Evolutionary conservation across 2,113 vertebrate genomes (phyloP), one percentile per base, ranked within the genome.

Genomic region (Chamaetylas fuelleborni): DNA sequence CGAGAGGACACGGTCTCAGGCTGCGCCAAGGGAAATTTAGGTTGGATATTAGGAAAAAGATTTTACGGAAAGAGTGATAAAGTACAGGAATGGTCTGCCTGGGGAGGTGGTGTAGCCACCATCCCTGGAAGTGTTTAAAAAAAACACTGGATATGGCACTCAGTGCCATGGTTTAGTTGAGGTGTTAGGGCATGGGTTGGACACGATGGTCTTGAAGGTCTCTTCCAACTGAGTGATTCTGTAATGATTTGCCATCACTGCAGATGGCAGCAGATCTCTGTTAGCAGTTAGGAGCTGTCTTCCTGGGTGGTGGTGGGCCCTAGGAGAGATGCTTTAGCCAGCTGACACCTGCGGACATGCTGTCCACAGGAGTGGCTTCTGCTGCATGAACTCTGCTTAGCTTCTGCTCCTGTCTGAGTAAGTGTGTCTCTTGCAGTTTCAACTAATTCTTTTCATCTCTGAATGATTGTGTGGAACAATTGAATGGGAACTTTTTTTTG

Each of bases 221-320:
- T 28, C 36, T 51, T 64, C 47, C 47, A 28, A 0, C 23, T 22
- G 6, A 2, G 31, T 23, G 24, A 17, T n/a, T 51, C 11, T n/a
- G 45, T 40, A 29, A 11, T 18, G 31, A 19, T 6, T 73, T 6
- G 0, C 13, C 3, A 0, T 29, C 1, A 0, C 18, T 4, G 8
- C 6, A 29, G 34, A 3, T 24, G 11, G 25, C 65, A 62, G 38
- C 42, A 34, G n/a, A 25, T 42, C 38, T 18, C 29, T 36, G 51
- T 7, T 65, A 23, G 34, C 42, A 29, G 38, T 25, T 78, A 5
- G 14, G 61, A 43, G 29, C 29, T 66, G 5, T 36, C 13, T 17
- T 11, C 29, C 53, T 25, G 36, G 24, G 2, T 34, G 23, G 5
- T 40, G 24, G 5, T 66, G 34, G 24, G 36, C 31, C 31, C 19